Conservation (phyloP, 2,888 invertebrate genomes). For the Sialis fuliginosa region DNA sequence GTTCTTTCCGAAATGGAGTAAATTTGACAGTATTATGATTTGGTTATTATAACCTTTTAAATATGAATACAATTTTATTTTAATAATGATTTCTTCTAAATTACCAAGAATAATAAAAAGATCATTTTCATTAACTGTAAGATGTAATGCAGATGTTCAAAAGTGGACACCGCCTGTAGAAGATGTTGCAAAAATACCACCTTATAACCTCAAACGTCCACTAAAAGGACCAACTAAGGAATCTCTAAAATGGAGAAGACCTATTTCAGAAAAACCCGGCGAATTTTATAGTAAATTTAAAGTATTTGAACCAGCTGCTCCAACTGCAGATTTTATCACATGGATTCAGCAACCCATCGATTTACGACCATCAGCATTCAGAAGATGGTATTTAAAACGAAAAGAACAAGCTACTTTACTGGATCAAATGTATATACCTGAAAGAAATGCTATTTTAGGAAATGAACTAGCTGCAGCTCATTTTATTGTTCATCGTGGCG, state of each 20-base stretch:
- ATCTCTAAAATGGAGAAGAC: slow-evolving; percentile 41
- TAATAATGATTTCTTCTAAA: too few species aligned
- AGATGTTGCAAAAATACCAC: too few species aligned
- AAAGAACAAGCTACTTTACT: slow-evolving; percentile 30
- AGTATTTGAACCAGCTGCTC: slow-evolving; percentile 33
- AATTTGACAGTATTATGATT: too few species aligned
- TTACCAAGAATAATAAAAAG: too few species aligned
- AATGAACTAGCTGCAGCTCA: slow-evolving; percentile 74
- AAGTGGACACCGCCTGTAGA: too few species aligned
- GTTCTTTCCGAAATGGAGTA: too few species aligned
- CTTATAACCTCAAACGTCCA: neutral
- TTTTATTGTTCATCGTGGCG: slow-evolving; percentile 62
- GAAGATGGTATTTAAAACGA: slow-evolving; percentile 36
- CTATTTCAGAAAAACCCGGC: slow-evolving; percentile 36
- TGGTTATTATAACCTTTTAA: too few species aligned
- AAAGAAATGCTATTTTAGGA: slow-evolving; percentile 46
- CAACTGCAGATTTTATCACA: slow-evolving; percentile 28
- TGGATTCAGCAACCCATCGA: slow-evolving; percentile 28
- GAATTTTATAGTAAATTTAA: slow-evolving; percentile 39
- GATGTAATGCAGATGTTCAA: too few species aligned
- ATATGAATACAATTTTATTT: too few species aligned
- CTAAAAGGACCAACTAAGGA: slow-evolving; percentile 17
- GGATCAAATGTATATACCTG: slow-evolving; percentile 39
- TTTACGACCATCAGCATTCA: slow-evolving; percentile 29
- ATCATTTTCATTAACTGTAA: too few species aligned